phyloP scores from a whole-genome alignment of 2,888 invertebrate genomes.

The Heliconius hortense region DNA sequence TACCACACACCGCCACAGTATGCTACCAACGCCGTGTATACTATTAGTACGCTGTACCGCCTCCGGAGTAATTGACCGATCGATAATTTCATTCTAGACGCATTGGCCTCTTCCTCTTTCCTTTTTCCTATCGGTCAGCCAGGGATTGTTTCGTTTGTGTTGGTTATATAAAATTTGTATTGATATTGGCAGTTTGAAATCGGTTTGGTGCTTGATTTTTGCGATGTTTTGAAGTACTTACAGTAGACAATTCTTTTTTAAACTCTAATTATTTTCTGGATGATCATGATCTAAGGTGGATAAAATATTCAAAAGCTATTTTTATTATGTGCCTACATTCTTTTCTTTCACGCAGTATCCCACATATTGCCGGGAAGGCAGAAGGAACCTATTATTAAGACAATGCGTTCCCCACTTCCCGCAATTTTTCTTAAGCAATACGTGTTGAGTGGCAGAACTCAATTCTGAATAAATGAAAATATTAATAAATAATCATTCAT shows the following conservation, averaged over 20 bases:
- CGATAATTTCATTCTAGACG: conserved; percentile 79
- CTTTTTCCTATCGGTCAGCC: conserved; percentile 81
- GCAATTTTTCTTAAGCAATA: too few species aligned
- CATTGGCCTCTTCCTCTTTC: conserved; percentile 80
- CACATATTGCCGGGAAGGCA: too few species aligned
- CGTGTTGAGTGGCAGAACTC: too few species aligned
- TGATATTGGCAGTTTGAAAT: not conserved
- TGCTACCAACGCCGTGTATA: conserved; percentile 71
- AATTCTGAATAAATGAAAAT: too few species aligned
- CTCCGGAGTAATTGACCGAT: conserved; percentile 79
- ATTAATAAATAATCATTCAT: too few species aligned
- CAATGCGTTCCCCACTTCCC: too few species aligned
- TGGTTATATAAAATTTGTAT: conserved; percentile 28
- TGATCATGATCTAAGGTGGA: too few species aligned
- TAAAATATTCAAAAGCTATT: too few species aligned
- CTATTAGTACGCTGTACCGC: conserved; percentile 75
- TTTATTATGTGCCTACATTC: too few species aligned
- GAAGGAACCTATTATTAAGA: too few species aligned
- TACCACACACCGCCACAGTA: conserved; percentile 61
- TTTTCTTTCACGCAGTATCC: not conserved
- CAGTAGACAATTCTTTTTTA: too few species aligned
- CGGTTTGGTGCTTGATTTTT: not conserved
- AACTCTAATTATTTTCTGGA: too few species aligned
- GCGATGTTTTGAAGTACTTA: not conserved
- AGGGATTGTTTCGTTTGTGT: conserved; percentile 48